Evolutionary conservation across 2,888 invertebrate genomes (phyloP), one percentile per base, ranked within the genome.

Genomic region (Melinaea marsaeus): DNA sequence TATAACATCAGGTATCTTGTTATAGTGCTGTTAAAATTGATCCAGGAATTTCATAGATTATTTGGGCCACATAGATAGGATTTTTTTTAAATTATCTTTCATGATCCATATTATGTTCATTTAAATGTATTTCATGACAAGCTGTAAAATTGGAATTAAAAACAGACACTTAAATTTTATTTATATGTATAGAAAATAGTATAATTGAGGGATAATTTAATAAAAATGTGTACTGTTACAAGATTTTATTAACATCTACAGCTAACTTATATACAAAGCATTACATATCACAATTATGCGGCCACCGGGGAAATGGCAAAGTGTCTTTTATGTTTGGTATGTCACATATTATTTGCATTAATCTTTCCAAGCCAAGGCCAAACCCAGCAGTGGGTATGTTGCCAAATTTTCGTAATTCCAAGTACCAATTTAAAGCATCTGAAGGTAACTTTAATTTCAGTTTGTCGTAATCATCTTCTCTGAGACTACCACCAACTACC

Each of bases 281-380:
- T 76, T 89, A 94, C 92, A 94, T 92, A 75, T 88, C 90, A 90
- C 97, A 97, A 84, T 95, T 96, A 82, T 97, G 97, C 11, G 97
- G 95, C 95, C 97, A 97, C 68, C 99, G 92, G 0, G 99, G 99
- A 85, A 98, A 99, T 0, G 99, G 96, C 74, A 98, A 93, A 4
- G 96, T 95, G 81, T 99, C 99, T 83, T 97, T 97, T 71, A 99
- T 98, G 85, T 98, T 99, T 56, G 90, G 87, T 48, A 97, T 92
- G 59, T 95, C 94, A 48, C 98, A 93, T 46, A 99, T 69, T 60
- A 94, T 93, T 85, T 97, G 97, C 63, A 99, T 81, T 73, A 96
- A 94, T 74, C 99, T 93, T 80, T 99, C 99, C 78, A 99, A 95
- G 0, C 99, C 99, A 76, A 99, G 91, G 5, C 99, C 99, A 86